A percentile compares a stretch with the other conserved stretches of the same genome.
Conservation (phyloP, 2,797 vertebrate genomes). For the Tenualosa ilisha region DNA sequence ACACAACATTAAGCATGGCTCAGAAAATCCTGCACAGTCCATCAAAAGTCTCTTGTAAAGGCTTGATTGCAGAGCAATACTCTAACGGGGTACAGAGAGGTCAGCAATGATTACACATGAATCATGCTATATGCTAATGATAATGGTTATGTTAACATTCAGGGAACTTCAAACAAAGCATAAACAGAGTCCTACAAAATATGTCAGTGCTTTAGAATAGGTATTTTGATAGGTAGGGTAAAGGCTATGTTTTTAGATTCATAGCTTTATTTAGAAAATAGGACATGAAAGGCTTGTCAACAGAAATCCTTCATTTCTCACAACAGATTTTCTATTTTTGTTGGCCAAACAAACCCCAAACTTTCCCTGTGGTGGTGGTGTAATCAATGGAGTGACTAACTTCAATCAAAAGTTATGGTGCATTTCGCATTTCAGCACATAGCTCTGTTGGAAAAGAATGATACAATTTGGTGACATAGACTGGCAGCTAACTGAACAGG, state of each 20-base stretch:
- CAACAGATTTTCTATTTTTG: not conserved
- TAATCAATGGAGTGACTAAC: too few species aligned
- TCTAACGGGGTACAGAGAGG: not conserved
- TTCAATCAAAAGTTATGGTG: too few species aligned
- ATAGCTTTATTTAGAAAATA: not conserved
- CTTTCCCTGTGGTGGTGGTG: too few species aligned
- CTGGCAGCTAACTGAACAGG: too few species aligned
- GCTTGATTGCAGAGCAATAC: not conserved
- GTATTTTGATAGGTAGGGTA: not conserved
- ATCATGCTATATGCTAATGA: not conserved
- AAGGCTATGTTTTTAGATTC: not conserved
- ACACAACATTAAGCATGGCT: not conserved
- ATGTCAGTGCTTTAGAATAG: not conserved
- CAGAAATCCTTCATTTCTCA: not conserved
- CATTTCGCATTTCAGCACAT: too few species aligned
- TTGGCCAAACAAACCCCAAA: not conserved
- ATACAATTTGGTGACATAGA: too few species aligned
- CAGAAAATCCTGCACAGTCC: not conserved
- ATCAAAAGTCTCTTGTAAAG: not conserved
- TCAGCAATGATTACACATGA: not conserved
- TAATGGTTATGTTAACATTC: not conserved
- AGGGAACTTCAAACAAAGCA: not conserved
- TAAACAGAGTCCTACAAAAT: not conserved
- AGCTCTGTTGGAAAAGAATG: too few species aligned
- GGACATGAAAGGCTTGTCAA: not conserved